Conservation (phyloP, 1,140 invertebrate species). For the Mizuhopecten yessoensis region DNA sequence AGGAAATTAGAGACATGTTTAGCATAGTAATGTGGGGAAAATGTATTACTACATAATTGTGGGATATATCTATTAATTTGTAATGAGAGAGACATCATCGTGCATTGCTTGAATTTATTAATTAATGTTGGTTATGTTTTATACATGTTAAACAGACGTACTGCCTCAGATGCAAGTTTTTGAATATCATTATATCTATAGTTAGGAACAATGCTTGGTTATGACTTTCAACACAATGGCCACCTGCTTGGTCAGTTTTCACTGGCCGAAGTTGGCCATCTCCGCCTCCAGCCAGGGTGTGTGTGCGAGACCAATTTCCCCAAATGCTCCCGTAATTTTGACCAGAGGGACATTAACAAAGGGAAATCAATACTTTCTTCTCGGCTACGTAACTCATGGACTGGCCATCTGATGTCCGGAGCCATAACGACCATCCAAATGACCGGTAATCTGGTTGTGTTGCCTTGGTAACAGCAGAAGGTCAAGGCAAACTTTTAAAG, state of each 20-base stretch:
- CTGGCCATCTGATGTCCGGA: slow-evolving; percentile 23
- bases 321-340: slow-evolving; percentile 33
- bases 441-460: not conserved
- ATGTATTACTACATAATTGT: too few species aligned
- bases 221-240: too few species aligned
- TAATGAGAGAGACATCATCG: too few species aligned
- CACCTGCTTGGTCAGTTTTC: not conserved
- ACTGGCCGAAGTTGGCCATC: not conserved
- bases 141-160: too few species aligned
- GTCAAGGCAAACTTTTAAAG: not conserved
- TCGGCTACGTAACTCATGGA: not conserved
- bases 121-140: too few species aligned
- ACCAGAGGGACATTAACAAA: slow-evolving; percentile 38
- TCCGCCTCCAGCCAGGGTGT: not conserved
- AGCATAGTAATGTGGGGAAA: too few species aligned
- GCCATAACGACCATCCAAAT: slow-evolving; percentile 24
- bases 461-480: not conserved
- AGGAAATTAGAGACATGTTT: too few species aligned
- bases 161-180: too few species aligned
- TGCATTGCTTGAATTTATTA: too few species aligned
- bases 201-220: too few species aligned
- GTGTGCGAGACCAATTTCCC: not conserved
- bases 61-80: too few species aligned
- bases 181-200: too few species aligned
- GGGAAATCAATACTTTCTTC: not conserved